Base-by-base conservation (phyloP, 2,888 invertebrate species). In the Caenorhabditis zanzibari region DNA sequence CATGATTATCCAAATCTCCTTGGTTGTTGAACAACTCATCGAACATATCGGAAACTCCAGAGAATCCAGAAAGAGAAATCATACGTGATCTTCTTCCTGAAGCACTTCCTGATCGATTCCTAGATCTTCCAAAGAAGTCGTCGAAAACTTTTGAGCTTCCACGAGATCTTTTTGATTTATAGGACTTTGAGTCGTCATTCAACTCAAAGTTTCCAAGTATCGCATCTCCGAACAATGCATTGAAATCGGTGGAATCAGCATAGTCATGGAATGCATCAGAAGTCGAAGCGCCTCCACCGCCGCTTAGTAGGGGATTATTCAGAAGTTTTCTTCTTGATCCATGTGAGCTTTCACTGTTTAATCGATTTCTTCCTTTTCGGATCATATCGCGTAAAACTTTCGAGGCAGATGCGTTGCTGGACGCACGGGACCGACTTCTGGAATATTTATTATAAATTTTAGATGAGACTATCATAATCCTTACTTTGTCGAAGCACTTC, bases 11-110 rank as follows among this genome's bases (percentile, higher is more conserved):
- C 41, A 76, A n/a, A 26, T 79, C 72, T 5, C 49, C 68, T 22
- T 63, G 52, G 35, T 77, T 71, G 24, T 68, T 69, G 73, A 87
- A 85, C 12, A 87, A 56, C 19, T 87, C 88, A n/a, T 88, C 87
- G 59, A 86, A 85, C 64, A 87, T 76, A 38, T 86, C 86, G 1
- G 86, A 87, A 0, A 87, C 82, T n/a, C 86, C 87, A 19, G 88
- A 88, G 47, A 88, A 85, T 4, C 86, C 88, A 10, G 87, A 87
- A 5, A 87, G 69, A 5, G 77, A 77, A 16, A 82, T 82, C 72
- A 82, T 72, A n/a, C 86, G 74, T 16, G 64, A 74, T 16, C 86
- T 49, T 66, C 85, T 68, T 16, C 80, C 82, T 19, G 77, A 77
- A 6, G 75, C 83, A 81, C 82, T 82, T 49, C 85, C 85, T 1